These are phyloP conservation scores for Alca torda DNA, from an alignment of 2,797 vertebrate genomes.

Conservation along the genomic window DNA sequence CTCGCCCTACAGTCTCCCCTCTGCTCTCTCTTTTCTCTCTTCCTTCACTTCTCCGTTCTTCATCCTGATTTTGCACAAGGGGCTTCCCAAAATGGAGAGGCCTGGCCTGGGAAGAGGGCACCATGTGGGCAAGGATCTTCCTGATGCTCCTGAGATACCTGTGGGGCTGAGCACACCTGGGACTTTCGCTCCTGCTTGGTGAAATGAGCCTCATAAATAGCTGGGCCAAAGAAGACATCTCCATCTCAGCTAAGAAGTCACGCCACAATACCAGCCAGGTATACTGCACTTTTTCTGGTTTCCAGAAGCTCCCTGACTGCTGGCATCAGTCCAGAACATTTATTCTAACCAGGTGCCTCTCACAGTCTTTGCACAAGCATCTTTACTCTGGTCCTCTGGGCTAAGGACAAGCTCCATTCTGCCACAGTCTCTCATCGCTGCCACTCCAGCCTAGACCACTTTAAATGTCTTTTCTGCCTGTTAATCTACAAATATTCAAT, in stretches of 20 bases:
- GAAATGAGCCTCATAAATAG: background rate
- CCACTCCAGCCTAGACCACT: background rate
- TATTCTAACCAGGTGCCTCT: background rate
- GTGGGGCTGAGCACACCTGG: background rate
- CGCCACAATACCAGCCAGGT: fast-evolving
- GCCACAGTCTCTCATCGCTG: background rate
- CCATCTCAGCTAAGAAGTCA: background rate
- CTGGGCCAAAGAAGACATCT: background rate
- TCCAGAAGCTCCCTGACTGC: background rate
- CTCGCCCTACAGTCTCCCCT: background rate
- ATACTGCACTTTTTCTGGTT: background rate
- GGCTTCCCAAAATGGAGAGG: background rate
- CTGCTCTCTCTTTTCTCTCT: background rate
- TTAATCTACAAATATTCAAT: background rate
- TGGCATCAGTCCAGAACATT: background rate
- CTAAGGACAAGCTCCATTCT: background rate
- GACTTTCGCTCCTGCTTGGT: background rate
- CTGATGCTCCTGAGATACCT: background rate
- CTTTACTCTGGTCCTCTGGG: background rate
- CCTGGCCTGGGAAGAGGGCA: background rate
- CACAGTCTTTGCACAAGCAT: background rate
- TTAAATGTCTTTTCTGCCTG: background rate
- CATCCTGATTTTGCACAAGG: background rate
- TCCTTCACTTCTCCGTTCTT: background rate
- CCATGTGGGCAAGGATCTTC: background rate